A percentile compares a stretch with the other conserved stretches of the same genome.
Conservation (phyloP, 2,888 invertebrate species). For the Drosophila infuscata region DNA sequence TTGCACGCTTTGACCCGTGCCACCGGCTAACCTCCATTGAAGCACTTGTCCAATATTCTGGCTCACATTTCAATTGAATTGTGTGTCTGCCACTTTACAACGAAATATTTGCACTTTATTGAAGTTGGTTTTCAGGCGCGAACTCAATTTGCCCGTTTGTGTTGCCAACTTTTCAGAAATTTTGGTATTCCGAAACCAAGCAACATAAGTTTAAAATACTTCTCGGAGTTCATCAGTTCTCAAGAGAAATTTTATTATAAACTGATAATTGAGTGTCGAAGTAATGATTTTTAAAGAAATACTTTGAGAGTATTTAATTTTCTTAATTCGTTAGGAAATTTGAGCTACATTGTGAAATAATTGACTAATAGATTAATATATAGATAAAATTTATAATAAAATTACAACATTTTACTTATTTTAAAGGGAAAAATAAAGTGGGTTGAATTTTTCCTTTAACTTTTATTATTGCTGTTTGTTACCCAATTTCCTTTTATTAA, state of each 20-base stretch:
- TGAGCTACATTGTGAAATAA: neutral
- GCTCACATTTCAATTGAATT: constrained; percentile 43
- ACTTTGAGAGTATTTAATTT: no score
- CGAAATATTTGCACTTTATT: constrained; percentile 23
- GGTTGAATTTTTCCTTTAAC: neutral
- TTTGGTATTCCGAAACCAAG: neutral
- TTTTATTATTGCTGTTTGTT: neutral
- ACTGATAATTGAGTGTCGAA: neutral
- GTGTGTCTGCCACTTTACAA: constrained; percentile 31
- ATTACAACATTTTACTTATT: neutral
- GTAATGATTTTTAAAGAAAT: neutral
- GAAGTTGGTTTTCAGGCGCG: constrained; percentile 5
- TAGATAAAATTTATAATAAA: neutral
- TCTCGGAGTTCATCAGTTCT: neutral
- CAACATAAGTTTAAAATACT: neutral
- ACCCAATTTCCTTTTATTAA: neutral
- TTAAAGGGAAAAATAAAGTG: neutral
- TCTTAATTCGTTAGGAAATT: no score
- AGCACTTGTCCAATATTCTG: constrained; percentile 33
- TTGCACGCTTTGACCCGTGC: constrained; percentile 11
- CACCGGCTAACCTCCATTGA: neutral
- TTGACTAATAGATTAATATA: neutral
- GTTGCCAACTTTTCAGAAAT: neutral
- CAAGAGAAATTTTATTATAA: neutral
- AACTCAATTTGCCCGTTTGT: constrained; percentile 19